Base-by-base conservation (phyloP, 35 echinoderm and acorn worm genomes). In the Eucidaris tribuloides region DNA sequence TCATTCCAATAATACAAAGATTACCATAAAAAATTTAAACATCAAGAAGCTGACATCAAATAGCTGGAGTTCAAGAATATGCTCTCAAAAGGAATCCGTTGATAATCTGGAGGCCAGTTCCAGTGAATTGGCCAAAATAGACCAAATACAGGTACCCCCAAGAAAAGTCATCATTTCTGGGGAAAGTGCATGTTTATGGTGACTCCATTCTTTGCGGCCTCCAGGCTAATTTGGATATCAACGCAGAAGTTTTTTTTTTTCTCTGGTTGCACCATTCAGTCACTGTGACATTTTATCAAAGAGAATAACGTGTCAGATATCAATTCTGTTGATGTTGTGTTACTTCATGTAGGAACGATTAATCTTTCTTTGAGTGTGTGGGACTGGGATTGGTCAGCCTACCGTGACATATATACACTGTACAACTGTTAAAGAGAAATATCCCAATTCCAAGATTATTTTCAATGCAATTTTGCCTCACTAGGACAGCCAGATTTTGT, bases 101-200 rank as follows among this genome's bases (percentile, higher is more conserved):
- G n/a, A n/a, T n/a, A n/a, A n/a, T n/a, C n/a, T n/a, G n/a, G n/a
- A n/a, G n/a, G n/a, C n/a, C n/a, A n/a, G n/a, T n/a, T n/a, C n/a
- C n/a, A n/a, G n/a, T n/a, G n/a, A n/a, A n/a, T n/a, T n/a, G n/a
- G n/a, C n/a, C n/a, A n/a, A n/a, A n/a, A n/a, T n/a, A n/a, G n/a
- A n/a, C n/a, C n/a, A n/a, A n/a, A n/a, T 60, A 60, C 60, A 63
- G 60, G 60, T 63, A 63, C 36, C 60, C 60, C 60, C 60, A 63
- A 0, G 4, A 63, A 9, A 25, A 23, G 60, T n/a, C n/a, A n/a
- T 63, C 60, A 31, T 7, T 63, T 63, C 20, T 3, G 28, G 60
- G 60, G 3, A 31, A 63, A 63, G 60, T 63, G 1, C 60, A 63
- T 29, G 28, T 63, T 2, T 63, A 63, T 31, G 60, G 60, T 2